phyloP scores from a whole-genome alignment of 2,888 invertebrate species.

The Dermolepida albohirtum region DNA sequence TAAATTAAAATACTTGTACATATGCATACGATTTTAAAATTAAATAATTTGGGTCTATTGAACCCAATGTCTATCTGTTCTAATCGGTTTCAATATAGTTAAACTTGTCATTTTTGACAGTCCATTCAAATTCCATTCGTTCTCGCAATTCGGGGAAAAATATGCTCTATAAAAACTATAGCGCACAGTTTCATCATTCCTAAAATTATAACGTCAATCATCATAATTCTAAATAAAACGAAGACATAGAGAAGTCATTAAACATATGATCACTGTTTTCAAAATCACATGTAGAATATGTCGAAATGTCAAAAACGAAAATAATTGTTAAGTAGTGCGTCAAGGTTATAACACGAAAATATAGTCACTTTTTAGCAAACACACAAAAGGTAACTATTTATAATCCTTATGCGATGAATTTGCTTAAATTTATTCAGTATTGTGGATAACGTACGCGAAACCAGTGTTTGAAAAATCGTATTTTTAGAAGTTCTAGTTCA shows the following conservation, averaged over 20 bases:
- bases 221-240: too few relatives aligned
- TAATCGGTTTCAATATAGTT: not conserved
- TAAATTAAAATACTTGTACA: too few relatives aligned
- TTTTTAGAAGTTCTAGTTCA: slow-evolving; percentile 36
- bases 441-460: too few relatives aligned
- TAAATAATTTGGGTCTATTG: not conserved
- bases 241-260: not conserved
- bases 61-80: not conserved
- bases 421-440: not conserved
- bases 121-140: too few relatives aligned
- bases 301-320: slow-evolving; percentile 31
- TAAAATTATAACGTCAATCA: too few relatives aligned
- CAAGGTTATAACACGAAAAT: slow-evolving; percentile 23
- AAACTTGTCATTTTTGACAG: too few relatives aligned
- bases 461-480: slow-evolving; percentile 6
- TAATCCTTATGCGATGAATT: slow-evolving; percentile 28
- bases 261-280: slow-evolving; percentile 26
- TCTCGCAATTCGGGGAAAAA: too few relatives aligned
- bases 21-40: too few relatives aligned
- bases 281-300: slow-evolving; percentile 16
- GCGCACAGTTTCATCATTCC: too few relatives aligned
- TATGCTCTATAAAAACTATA: too few relatives aligned
- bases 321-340: slow-evolving; percentile 20
- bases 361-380: slow-evolving; percentile 1
- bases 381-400: slow-evolving; percentile 29